These are phyloP conservation scores for Lepidotrigona ventralis DNA, from an alignment of 1,140 invertebrate genomes.

Conservation along the genomic window DNA sequence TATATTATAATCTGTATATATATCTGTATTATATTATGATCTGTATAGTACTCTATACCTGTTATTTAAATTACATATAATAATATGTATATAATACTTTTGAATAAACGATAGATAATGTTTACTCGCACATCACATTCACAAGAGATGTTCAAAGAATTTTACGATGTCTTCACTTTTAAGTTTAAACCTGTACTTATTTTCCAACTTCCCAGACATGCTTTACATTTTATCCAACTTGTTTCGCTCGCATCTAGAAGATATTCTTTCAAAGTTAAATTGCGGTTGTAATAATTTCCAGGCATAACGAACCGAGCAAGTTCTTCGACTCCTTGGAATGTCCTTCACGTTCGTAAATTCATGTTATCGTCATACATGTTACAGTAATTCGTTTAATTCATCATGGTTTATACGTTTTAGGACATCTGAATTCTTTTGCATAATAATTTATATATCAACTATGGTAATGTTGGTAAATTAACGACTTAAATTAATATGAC, in stretches of 20 bases:
- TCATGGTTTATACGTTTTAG: not conserved
- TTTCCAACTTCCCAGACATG: not conserved
- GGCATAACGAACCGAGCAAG: slow-evolving; percentile 3
- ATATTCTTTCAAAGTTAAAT: slow-evolving; percentile 34
- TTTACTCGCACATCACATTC: not conserved
- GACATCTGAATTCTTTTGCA: not conserved
- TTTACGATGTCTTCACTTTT: not conserved
- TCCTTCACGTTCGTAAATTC: not conserved
- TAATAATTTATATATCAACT: not conserved
- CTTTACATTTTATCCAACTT: slow-evolving; percentile 22
- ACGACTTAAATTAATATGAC: no score
- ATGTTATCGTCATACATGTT: no score
- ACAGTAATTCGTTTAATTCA: not conserved
- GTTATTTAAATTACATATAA: not conserved
- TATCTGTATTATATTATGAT: no score
- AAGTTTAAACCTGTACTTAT: not conserved
- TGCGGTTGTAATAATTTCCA: slow-evolving; percentile 19
- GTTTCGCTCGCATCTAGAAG: not conserved
- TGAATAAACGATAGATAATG: not conserved
- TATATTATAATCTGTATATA: no score
- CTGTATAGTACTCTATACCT: not conserved
- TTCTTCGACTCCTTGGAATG: slow-evolving; percentile 8
- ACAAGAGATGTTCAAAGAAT: not conserved
- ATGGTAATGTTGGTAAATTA: not conserved
- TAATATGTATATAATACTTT: not conserved